Base-by-base conservation (phyloP, 2,797 vertebrate species). In the Spea hammondii region DNA sequence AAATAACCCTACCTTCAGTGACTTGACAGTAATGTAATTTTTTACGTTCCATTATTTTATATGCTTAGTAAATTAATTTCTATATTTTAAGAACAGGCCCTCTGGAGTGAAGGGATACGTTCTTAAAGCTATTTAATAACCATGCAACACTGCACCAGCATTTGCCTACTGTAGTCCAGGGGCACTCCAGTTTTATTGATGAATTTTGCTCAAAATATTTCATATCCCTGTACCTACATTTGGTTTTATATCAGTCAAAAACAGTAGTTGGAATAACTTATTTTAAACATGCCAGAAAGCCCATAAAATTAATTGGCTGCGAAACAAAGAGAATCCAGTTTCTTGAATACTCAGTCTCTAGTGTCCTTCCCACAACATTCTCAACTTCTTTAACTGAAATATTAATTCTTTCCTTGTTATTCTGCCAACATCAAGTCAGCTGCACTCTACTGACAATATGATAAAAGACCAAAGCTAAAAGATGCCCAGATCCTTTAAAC, bases 291-390 rank as follows among this genome's bases (percentile, higher is more conserved):
- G 65, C 57, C 44, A 64, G 47, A 55, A 50, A 69, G 55, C 14
- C 5, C 48, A 54, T 70, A 46, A 79, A 59, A 79, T 75, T 69
- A 75, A 50, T 65, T 79, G 78, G 70, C 77, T 17, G 50, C 46
- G 44, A 70, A 70, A 74, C 66, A 75, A 14, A 80, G 45, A 13
- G 55, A 75, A 75, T 70, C 53, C 32, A 45, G 45, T 70, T 75
- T 14, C 59, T 60, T 74, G 47, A 69, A 62, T 68, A 32, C 3
- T 32, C 32, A 32, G 48, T 69, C 78, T 8, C 49, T 64, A 70
- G 66, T 70, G 74, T 79, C 17, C 66, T 75, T 70, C 72, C 72
- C 78, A 79, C 72, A 74, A 62, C 60, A 79, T 65, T 70, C 49
- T 17, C 45, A 8, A 8, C 50, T 48, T 71, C 74, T 70, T 70